Evolutionary conservation across 1,140 invertebrate genomes (phyloP), one percentile per base, ranked within the genome.

Genomic region (Chionoecetes opilio): DNA sequence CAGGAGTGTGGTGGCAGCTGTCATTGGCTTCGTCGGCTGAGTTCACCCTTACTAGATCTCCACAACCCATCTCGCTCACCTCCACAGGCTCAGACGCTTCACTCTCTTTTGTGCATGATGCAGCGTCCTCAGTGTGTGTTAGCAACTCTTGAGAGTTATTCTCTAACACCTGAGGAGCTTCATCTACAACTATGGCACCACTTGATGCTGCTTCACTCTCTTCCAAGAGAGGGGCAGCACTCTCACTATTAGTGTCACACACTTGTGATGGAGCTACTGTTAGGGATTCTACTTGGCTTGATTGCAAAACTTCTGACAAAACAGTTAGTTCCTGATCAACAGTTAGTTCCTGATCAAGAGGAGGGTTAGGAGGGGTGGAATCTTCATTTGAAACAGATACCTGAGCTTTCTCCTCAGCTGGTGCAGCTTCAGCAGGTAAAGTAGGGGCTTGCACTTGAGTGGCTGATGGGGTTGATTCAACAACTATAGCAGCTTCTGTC

Each of bases 21-120:
- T 94, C 93, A 94, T 88, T 88, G 87, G 93, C 82, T 89, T 88
- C 93, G 82, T 94, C 93, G 86, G 93, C 86, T 90, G 93, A 94
- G 86, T 87, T 82, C 84, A 93, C 86, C 93, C 46, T 94, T 94
- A 41, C 53, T 82, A 90, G 87, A 29, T 53, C 93, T 94, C 93
- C 93, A 94, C 93, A 94, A 89, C 53, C 93, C 93, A 75, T 87
- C 93, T 94, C 93, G 93, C 93, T 94, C 87, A 41, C 93, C 93
- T 90, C 86, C 37, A 94, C 93, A 94, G 86, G 93, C 93, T 94
- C 93, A 63, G 93, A 90, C n/a, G 32, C 37, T 46, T 38, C 89
- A 75, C 93, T 94, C 63, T 94, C 93, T 41, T 17, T 89, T 75
- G 46, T 88, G 82, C 35, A 32, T 90, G 93, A 89, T 35, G 93